These are phyloP conservation scores for Serilophus lunatus DNA, from an alignment of 2,113 vertebrate species.

Conservation along the genomic window DNA sequence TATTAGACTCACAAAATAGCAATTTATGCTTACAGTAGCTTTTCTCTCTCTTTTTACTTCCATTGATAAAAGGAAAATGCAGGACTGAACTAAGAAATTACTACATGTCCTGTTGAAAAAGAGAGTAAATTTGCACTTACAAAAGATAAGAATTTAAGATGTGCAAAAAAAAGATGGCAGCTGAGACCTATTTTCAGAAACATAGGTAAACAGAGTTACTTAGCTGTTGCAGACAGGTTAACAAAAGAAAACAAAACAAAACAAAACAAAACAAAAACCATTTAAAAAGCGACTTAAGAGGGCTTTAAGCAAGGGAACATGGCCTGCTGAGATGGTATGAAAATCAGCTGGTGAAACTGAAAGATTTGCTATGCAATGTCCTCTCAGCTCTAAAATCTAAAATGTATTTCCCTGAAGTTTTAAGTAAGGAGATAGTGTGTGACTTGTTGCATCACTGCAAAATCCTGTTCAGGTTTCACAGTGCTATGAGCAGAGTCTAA, in stretches of 20 bases:
- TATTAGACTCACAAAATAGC: neutral
- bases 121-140: neutral
- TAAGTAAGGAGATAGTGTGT: neutral
- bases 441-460: neutral
- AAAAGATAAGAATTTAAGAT: neutral
- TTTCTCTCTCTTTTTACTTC: neutral
- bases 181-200: neutral
- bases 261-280: rapidly evolving
- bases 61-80: neutral
- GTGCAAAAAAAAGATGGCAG: neutral
- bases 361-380: neutral
- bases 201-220: neutral
- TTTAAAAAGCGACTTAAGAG: neutral
- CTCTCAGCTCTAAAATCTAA: neutral
- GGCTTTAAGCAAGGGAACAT: neutral
- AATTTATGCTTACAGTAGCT: neutral
- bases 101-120: neutral
- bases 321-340: neutral
- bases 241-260: neutral
- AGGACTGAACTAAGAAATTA: neutral
- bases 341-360: neutral
- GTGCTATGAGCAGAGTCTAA: neutral
- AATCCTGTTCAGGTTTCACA: neutral
- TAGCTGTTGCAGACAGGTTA: neutral
- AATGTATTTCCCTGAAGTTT: neutral